phyloP scores from a whole-genome alignment of 2,888 invertebrate species.

The Patella depressa region DNA sequence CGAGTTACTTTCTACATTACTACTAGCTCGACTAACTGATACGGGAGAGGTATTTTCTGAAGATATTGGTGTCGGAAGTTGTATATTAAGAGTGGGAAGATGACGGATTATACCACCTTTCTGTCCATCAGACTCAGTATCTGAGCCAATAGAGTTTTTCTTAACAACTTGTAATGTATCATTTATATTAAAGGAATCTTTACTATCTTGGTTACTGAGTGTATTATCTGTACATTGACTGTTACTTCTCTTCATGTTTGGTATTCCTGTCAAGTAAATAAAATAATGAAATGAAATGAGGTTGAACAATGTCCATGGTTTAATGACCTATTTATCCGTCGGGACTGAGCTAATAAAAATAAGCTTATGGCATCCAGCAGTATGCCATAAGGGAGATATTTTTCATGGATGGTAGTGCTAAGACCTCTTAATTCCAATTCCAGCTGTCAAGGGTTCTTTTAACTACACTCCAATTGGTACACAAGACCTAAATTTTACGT shows the following conservation, averaged over 20 bases:
- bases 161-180: constrained; percentile 9
- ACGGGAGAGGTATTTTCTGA: not conserved
- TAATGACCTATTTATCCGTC: no score
- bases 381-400: no score
- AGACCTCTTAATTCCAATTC: no score
- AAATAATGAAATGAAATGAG: no score
- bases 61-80: not conserved
- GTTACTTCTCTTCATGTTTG: constrained; percentile 27
- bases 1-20: not conserved
- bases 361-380: no score
- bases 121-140: not conserved
- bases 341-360: no score
- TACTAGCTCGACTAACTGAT: not conserved
- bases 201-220: constrained; percentile 34
- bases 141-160: not conserved
- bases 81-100: not conserved
- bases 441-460: no score
- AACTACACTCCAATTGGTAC: no score
- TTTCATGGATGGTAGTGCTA: no score
- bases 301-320: no score
- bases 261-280: constrained; percentile 18
- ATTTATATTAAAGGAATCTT: constrained; percentile 30
- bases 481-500: no score
- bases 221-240: constrained; percentile 33
- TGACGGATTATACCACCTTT: not conserved